Evolutionary conservation across 2,797 vertebrate genomes (phyloP).

Genomic region (Takifugu ocellatus): DNA sequence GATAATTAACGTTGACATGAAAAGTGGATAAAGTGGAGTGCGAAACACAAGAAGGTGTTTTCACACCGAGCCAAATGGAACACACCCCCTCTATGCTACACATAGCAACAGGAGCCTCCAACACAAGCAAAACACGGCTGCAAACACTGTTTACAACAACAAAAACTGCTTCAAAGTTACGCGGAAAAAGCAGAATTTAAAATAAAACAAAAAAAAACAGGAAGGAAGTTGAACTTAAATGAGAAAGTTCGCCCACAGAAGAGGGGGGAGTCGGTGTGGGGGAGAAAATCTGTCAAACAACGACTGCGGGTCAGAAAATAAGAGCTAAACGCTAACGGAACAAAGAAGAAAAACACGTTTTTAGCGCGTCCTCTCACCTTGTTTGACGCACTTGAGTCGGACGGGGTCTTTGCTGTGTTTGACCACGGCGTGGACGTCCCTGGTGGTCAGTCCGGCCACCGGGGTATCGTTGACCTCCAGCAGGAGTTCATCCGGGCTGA

Average conservation of each 20-base stretch:
- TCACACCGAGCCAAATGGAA: slow-evolving; percentile 45
- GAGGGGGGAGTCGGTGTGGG: background rate
- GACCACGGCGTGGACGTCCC: slow-evolving; percentile 94
- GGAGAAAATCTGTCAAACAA: background rate
- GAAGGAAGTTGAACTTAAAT: background rate
- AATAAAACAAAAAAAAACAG: background rate
- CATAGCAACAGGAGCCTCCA: slow-evolving; percentile 25
- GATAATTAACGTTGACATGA: too few species aligned
- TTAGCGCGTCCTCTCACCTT: slow-evolving; percentile 77
- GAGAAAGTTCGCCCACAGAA: too few species aligned
- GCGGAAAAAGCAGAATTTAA: background rate
- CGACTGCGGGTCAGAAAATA: background rate
- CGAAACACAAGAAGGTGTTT: slow-evolving; percentile 18
- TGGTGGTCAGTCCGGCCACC: slow-evolving; percentile 93
- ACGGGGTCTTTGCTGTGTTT: slow-evolving; percentile 94
- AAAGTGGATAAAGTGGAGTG: too few species aligned
- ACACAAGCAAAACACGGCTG: slow-evolving; percentile 11
- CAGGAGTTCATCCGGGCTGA: slow-evolving; percentile 80
- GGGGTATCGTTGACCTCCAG: slow-evolving; percentile 97
- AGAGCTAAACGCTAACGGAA: slow-evolving; percentile 4
- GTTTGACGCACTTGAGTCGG: slow-evolving; percentile 93
- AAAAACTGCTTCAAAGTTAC: too few species aligned
- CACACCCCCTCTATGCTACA: slow-evolving; percentile 62
- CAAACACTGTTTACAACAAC: background rate
- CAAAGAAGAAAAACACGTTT: background rate